These are phyloP conservation scores for Phylloscopus collybita DNA, from an alignment of 2,797 vertebrate species.

Conservation along the genomic window DNA sequence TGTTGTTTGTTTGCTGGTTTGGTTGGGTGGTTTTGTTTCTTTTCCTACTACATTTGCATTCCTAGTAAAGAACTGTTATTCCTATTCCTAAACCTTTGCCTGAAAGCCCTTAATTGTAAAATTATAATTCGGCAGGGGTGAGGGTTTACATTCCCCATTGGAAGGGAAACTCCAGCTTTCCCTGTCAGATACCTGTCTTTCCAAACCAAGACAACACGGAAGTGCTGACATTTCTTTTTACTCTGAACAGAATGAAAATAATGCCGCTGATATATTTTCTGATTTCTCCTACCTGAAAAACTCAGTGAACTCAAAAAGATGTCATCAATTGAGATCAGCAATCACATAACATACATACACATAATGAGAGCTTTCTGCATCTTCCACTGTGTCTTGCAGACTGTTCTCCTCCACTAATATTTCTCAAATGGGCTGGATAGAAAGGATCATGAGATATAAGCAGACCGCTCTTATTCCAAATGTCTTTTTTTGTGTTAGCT, in stretches of 20 bases:
- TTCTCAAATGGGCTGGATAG: constrained; percentile 22
- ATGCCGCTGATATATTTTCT: constrained; percentile 17
- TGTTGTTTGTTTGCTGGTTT: too few species aligned
- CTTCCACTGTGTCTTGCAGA: not conserved
- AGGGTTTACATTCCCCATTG: too few species aligned
- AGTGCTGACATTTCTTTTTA: constrained; percentile 41
- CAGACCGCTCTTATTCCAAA: not conserved
- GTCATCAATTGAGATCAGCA: constrained; percentile 33
- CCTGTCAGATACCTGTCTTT: too few species aligned
- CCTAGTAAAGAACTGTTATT: too few species aligned
- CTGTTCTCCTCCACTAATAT: not conserved
- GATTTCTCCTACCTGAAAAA: constrained; percentile 22
- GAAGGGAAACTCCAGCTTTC: too few species aligned
- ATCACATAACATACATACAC: not conserved
- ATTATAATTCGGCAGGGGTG: too few species aligned
- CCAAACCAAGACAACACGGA: not conserved
- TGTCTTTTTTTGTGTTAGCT: not conserved
- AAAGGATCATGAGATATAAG: not conserved
- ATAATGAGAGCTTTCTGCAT: not conserved
- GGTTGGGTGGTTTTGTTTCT: too few species aligned
- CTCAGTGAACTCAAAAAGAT: constrained; percentile 55
- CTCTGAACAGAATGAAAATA: constrained; percentile 30
- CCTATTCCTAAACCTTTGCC: too few species aligned
- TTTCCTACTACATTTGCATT: too few species aligned
- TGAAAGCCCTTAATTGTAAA: too few species aligned